Percentiles rank a stretch among this genome's conserved stretches.
Conservation (phyloP, 2,888 invertebrate species). For the Altica lythri region DNA sequence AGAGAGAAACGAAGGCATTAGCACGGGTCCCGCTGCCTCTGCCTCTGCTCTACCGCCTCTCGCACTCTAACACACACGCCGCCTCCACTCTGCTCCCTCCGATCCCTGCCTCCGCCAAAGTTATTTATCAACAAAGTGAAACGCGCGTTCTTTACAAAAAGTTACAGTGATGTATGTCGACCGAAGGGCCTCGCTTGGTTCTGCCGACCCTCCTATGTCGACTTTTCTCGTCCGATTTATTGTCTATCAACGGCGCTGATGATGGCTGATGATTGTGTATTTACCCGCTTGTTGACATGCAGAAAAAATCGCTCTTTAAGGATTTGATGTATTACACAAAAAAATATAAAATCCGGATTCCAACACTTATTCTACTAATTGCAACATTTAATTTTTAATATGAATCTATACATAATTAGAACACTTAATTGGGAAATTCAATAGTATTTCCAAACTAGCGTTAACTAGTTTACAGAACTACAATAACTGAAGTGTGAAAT, state of each 20-base stretch:
- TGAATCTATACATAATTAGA: too few species aligned
- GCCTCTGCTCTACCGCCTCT: conserved; percentile 18
- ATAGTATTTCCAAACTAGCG: too few species aligned
- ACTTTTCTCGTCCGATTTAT: conserved; percentile 7
- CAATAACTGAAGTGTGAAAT: too few species aligned
- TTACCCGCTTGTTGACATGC: too few species aligned
- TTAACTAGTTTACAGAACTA: too few species aligned
- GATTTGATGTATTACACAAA: too few species aligned
- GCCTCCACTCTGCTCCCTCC: conserved; percentile 8
- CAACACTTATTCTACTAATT: too few species aligned
- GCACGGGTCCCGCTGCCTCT: conserved; percentile 29
- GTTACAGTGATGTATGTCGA: conserved; percentile 30
- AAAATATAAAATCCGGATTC: too few species aligned
- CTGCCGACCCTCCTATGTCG: conserved; percentile 6
- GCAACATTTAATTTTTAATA: too few species aligned
- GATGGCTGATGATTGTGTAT: too few species aligned
- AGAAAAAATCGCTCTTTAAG: too few species aligned
- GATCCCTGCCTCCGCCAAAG: conserved; percentile 15
- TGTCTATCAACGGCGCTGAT: conserved; percentile 3
- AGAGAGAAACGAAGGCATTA: conserved; percentile 38
- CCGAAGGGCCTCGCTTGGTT: background rate
- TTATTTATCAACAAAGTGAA: conserved; percentile 32
- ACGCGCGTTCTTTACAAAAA: conserved; percentile 27
- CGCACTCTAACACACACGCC: conserved; percentile 12
- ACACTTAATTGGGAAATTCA: too few species aligned